These are phyloP conservation scores for Gnathonemus echidnorhynchus DNA, from an alignment of 2,113 vertebrate species.

Conservation along the genomic window DNA sequence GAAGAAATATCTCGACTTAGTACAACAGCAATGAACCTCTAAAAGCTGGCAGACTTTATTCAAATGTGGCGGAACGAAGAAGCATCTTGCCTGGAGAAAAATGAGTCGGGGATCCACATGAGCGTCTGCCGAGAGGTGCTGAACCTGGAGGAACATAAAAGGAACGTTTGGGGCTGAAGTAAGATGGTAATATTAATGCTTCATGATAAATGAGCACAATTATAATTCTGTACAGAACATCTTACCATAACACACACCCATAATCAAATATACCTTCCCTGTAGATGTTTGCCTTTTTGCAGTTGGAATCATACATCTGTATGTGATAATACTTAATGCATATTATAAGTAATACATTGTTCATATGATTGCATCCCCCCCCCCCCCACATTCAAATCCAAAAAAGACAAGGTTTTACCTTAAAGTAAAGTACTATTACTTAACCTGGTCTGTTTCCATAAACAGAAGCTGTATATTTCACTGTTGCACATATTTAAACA, in stretches of 20 bases:
- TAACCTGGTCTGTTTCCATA: neutral
- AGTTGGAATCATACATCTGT: neutral
- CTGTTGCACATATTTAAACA: neutral
- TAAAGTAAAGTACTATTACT: slow-evolving; percentile 14
- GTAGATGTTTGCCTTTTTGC: neutral
- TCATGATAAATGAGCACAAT: neutral
- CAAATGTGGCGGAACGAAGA: neutral
- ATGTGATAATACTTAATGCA: neutral
- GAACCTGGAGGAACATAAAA: slow-evolving; percentile 67
- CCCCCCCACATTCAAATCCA: neutral
- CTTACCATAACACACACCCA: neutral
- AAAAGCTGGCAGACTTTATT: neutral
- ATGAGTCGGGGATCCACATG: slow-evolving; percentile 98
- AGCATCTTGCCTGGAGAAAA: slow-evolving; percentile 88
- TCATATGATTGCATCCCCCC: neutral
- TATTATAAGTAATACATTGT: neutral
- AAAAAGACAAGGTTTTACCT: neutral
- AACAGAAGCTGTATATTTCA: neutral
- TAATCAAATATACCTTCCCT: neutral
- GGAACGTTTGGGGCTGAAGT: neutral
- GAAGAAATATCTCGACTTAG: neutral
- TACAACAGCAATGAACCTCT: neutral
- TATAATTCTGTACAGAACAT: neutral
- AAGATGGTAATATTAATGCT: neutral
- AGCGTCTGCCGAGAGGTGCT: slow-evolving; percentile 97